Percentiles rank a stretch among this genome's conserved stretches.
Evolutionary conservation across 2,888 invertebrate species (phyloP).

Genomic region (Leptopilina drosophilae): DNA sequence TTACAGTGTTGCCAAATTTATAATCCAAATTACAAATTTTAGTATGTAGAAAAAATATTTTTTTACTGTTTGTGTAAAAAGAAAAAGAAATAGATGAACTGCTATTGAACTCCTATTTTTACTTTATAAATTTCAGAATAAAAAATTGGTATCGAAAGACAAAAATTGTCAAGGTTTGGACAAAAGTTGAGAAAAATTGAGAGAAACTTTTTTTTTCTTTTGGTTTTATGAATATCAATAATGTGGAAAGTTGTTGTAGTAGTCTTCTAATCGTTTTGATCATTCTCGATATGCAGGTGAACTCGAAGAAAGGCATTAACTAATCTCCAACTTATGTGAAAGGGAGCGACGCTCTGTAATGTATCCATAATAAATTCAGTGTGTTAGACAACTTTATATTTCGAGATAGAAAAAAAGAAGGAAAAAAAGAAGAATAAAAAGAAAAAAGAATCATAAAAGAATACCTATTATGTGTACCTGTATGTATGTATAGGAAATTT

Average conservation of each 20-base stretch:
- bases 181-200: too few relatives aligned
- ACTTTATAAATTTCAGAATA: too few relatives aligned
- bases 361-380: slow-evolving; percentile 6
- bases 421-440: too few relatives aligned
- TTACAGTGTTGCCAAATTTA: slow-evolving; percentile 74
- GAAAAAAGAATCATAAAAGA: slow-evolving; percentile 3
- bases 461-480: background rate
- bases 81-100: too few relatives aligned
- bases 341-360: slow-evolving; percentile 9
- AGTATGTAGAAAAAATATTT: too few relatives aligned
- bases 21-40: slow-evolving; percentile 50
- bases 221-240: slow-evolving; percentile 49
- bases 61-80: too few relatives aligned
- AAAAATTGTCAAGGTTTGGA: too few relatives aligned
- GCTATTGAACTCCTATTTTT: too few relatives aligned
- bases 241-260: slow-evolving; percentile 50
- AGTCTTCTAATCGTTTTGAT: slow-evolving; percentile 49
- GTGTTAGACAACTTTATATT: slow-evolving; percentile 1
- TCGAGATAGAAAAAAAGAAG: background rate
- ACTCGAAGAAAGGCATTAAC: slow-evolving; percentile 1
- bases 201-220: background rate
- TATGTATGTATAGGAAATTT: background rate
- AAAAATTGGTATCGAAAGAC: too few relatives aligned
- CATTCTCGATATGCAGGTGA: slow-evolving; percentile 38
- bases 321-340: background rate